Conservation (phyloP, 2,888 invertebrate genomes). For the Coremacera marginata region DNA sequence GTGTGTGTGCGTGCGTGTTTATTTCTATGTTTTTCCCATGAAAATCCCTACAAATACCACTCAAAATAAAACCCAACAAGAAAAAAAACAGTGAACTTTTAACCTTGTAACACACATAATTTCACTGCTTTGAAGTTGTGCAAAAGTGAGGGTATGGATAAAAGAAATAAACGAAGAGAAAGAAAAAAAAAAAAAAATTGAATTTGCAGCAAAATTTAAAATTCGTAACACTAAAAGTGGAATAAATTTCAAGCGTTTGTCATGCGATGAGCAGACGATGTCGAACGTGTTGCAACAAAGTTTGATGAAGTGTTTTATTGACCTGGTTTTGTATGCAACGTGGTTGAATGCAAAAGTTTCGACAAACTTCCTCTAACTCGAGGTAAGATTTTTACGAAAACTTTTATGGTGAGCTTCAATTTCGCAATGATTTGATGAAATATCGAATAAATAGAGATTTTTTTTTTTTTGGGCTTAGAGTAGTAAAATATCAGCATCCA, state of each 20-base stretch:
- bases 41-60: no score
- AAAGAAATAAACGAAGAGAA: no score
- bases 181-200: background rate
- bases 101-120: constrained; percentile 25
- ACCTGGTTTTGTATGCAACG: background rate
- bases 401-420: no score
- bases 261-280: background rate
- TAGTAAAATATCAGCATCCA: no score
- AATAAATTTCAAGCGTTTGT: constrained; percentile 1
- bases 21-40: background rate
- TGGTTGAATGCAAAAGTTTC: background rate
- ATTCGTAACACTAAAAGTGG: background rate
- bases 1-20: background rate
- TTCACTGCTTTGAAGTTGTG: background rate
- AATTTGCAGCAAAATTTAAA: background rate
- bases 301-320: background rate
- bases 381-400: no score
- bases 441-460: no score
- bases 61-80: background rate
- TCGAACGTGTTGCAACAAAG: background rate
- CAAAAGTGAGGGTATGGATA: background rate
- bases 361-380: no score
- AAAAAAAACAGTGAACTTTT: constrained; percentile 29
- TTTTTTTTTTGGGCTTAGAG: no score
- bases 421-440: no score